phyloP scores from a whole-genome alignment of 2,888 invertebrate genomes.

The Celastrina argiolus region DNA sequence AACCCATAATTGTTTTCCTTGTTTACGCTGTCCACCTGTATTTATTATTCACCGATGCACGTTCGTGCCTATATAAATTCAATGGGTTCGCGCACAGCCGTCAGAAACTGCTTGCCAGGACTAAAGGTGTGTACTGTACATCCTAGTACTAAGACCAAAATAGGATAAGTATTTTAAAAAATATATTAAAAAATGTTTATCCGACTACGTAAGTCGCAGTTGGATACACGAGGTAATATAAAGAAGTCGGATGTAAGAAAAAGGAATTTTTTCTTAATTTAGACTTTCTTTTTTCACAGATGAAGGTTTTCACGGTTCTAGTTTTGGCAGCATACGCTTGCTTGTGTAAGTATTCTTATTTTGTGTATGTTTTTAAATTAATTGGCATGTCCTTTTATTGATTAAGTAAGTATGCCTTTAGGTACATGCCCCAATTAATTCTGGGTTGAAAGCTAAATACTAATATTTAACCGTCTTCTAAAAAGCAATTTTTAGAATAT shows the following conservation, averaged over 20 bases:
- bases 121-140: conserved; percentile 1
- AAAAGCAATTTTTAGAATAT: no score
- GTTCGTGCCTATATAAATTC: conserved; percentile 7
- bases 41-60: conserved; percentile 9
- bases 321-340: conserved; percentile 8
- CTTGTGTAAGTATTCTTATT: conserved; percentile 3
- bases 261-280: no score
- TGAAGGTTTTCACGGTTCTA: not conserved
- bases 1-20: conserved; percentile 9
- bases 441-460: no score
- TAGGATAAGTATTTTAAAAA: not conserved
- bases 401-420: no score
- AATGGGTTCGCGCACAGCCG: not conserved
- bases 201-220: no score
- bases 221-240: no score
- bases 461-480: no score
- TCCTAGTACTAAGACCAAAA: no score
- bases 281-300: not conserved
- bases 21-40: conserved; percentile 12
- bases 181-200: no score
- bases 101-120: not conserved
- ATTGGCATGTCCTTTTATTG: not conserved
- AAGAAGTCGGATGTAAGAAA: no score
- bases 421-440: no score
- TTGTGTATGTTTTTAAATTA: not conserved